Evolutionary conservation across 2,888 invertebrate genomes (phyloP), one percentile per base, ranked within the genome.

Genomic region (Gymnoscelis rufifasciata): DNA sequence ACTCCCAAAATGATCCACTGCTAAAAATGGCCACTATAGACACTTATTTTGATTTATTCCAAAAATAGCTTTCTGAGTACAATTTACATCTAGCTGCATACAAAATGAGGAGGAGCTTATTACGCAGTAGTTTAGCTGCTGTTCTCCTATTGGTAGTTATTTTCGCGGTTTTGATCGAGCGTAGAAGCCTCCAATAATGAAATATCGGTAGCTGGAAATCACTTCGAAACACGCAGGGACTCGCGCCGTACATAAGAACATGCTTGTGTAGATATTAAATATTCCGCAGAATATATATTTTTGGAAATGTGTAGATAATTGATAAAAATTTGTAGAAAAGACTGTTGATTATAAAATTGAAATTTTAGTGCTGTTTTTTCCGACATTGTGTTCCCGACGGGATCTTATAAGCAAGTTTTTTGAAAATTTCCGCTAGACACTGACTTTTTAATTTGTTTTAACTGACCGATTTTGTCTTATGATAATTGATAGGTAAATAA

Each of bases 101-200:
- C 15, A 7, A 29, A 27, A 35, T 26, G 26, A 43, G 43, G 43
- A 30, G 47, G 47, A 36, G 47, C 39, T 10, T 26, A 8, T 6
- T 28, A 24, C 27, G 43, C 40, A 44, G 14, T 31, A 27, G 11
- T 7, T 14, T 7, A 23, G 12, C 10, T 2, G 12, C 15, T 2
- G 23, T 7, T 12, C 26, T 33, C 23, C 6, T 0, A 43, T 48
- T 40, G 40, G 48, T 23, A 29, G 37, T 7, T 37, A 26, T 26
- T 27, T 38, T 28, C 7, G 41, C 10, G 33, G 33, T 43, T 28
- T 30, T 11, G 14, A 8, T 4, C 1, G 23, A 10, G 24, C 14
- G 24, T 1, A 12, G 11, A 1, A n/a, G 24, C 2, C 29, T 7
- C 23, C 14, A 12, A 12, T 31, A 14, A 38, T 19, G 12, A 19